Base-by-base conservation (phyloP, 2,888 invertebrate species). In the Catonia carolina region DNA sequence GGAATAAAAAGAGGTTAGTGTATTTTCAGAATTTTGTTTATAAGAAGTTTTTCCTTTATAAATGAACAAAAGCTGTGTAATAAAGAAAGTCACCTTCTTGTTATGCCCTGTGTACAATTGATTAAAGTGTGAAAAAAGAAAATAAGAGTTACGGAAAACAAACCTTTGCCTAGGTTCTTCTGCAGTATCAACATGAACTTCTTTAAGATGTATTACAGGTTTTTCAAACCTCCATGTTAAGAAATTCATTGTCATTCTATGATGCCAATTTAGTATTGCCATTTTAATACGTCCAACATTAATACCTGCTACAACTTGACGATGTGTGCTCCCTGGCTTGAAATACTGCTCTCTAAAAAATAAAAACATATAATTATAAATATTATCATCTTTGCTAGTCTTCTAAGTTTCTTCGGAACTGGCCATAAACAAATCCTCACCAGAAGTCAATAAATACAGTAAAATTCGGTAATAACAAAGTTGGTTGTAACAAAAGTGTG, bases 221-320 rank as follows among this genome's bases (percentile, higher is more conserved):
- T 82, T 82, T 55, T 84, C 79, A 7, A 89, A 72, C 56, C 91
- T 77, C 90, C 91, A 91, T 0, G 90, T 89, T 62, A 90, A 78
- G 0, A 90, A 88, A 72, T 90, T 91, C 64, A 89, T 79, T 18
- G 84, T 88, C 2, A 85, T 84, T 66, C 84, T 82, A 66, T 87
- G 89, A 66, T 84, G 83, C 89, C 89, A 91, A 66, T 84, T 81
- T 1, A 89, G 80, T 62, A 85, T 80, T 0, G 84, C 82, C 1
- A 82, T 80, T 57, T 80, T 76, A 2, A 88, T 80, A 27, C 82
- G 78, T 0, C 82, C 82, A 0, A 89, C 77, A 61, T 83, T 79
- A 53, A 79, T 77, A 0, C 85, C 83, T 0, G 86, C 78, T 15
- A 89, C 75, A 62, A 90, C 79, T 31, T 81, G 77, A 1, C 77